Conservation (phyloP, 2,797 vertebrate species). For the Pipistrellus kuhlii region DNA sequence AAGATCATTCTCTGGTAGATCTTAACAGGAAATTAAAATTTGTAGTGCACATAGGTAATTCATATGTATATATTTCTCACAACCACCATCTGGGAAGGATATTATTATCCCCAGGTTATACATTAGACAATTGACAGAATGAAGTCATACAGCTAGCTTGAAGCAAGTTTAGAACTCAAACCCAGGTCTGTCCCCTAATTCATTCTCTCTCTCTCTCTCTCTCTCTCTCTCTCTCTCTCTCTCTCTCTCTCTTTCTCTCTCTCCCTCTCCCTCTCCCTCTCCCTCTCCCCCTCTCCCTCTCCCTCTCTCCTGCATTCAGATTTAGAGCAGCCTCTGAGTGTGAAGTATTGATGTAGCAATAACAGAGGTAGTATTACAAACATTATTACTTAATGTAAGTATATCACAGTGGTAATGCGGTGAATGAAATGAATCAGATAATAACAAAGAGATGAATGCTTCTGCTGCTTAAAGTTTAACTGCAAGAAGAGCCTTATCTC, state of each 20-base stretch:
- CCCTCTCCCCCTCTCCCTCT: background rate
- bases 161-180: background rate
- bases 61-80: background rate
- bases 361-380: background rate
- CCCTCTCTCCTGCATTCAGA: background rate
- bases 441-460: background rate
- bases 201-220: background rate
- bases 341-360: background rate
- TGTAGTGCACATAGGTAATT: background rate
- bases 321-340: background rate
- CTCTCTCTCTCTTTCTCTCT: background rate
- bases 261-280: background rate
- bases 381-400: background rate
- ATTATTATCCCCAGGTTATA: background rate
- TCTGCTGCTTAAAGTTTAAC: background rate
- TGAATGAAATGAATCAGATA: background rate
- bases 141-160: background rate
- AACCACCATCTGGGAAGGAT: background rate
- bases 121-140: background rate
- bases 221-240: background rate
- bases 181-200: background rate
- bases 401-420: background rate
- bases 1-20: background rate
- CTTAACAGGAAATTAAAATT: background rate
- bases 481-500: background rate